These are phyloP conservation scores for Coremacera marginata DNA, from an alignment of 2,888 invertebrate species.

Conservation along the genomic window DNA sequence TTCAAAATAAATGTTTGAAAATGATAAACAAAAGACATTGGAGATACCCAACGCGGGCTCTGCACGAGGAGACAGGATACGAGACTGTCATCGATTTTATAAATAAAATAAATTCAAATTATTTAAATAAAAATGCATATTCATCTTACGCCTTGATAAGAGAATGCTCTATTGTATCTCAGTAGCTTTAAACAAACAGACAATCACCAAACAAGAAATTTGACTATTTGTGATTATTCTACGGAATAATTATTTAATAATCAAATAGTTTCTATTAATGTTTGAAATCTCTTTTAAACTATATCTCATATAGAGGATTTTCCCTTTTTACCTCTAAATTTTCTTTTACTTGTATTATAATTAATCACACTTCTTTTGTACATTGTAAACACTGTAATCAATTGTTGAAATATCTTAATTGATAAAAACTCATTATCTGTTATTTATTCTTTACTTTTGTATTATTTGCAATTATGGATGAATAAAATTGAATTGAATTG, in stretches of 20 bases:
- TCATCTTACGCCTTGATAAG: background rate
- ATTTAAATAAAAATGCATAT: background rate
- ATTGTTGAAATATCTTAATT: background rate
- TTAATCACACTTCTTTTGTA: background rate
- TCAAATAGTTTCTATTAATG: background rate
- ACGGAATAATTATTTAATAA: background rate
- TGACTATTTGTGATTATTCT: background rate
- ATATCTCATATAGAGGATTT: background rate
- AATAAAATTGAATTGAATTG: no score
- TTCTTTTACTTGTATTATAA: background rate
- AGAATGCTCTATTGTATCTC: background rate
- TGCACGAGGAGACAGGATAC: background rate
- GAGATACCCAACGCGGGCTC: background rate
- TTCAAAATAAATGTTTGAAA: conserved; percentile 14
- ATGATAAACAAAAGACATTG: background rate
- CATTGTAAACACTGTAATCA: background rate
- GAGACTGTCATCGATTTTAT: no score
- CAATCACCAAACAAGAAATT: background rate
- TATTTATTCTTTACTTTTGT: background rate
- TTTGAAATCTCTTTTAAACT: background rate
- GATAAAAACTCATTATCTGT: background rate
- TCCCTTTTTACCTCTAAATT: background rate
- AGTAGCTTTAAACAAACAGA: background rate
- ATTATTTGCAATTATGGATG: no score
- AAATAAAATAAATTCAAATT: background rate